Base-by-base conservation (phyloP, 2,888 invertebrate genomes). In the Heterodera filipjevi region DNA sequence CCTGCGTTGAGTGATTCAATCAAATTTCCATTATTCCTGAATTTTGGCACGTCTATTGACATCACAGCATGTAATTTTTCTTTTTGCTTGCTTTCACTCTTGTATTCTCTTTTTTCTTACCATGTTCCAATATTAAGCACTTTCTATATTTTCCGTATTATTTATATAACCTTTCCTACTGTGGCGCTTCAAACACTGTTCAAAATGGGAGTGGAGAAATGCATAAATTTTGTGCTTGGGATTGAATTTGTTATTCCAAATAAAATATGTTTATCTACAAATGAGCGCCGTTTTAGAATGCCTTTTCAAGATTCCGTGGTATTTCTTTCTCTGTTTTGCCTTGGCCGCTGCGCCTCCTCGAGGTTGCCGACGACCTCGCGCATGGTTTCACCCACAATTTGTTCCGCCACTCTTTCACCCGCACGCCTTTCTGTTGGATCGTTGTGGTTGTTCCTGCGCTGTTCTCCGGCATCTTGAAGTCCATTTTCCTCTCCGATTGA, bases 311-410 rank as follows among this genome's bases (percentile, higher is more conserved):
- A 22, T n/a, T 5, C 59, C 59, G 27, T 59, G 27, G 27, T 12
- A 22, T 12, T 27, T 59, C 6, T 12, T 27, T n/a, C 27, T 59
- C 6, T n/a, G 27, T 59, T 59, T 27, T 59, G 59, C 10, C 59
- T 30, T 27, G n/a, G 27, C 22, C 10, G 27, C 10, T 59, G 59
- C 27, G 8, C 59, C 8, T 59, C 59, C 22, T 59, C 59, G 22
- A 27, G 27, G 8, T 6, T 59, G 5, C 59, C 59, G 59, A n/a
- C 68, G 6, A 68, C 33, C 33, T 35, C 32, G 33, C 68, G 68
- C 68, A 68, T 10, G 8, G 68, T 68, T 35, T 68, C 68, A 22
- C 5, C 35, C 68, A 68, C 32, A 68, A 68, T 68, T 35, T 68
- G 68, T 22, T 68, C 33, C 32, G 68, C 68, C 68, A 68, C 33